Evolutionary conservation across 2,797 vertebrate genomes (phyloP), one percentile per base, ranked within the genome.

Genomic region (Lacerta agilis): DNA sequence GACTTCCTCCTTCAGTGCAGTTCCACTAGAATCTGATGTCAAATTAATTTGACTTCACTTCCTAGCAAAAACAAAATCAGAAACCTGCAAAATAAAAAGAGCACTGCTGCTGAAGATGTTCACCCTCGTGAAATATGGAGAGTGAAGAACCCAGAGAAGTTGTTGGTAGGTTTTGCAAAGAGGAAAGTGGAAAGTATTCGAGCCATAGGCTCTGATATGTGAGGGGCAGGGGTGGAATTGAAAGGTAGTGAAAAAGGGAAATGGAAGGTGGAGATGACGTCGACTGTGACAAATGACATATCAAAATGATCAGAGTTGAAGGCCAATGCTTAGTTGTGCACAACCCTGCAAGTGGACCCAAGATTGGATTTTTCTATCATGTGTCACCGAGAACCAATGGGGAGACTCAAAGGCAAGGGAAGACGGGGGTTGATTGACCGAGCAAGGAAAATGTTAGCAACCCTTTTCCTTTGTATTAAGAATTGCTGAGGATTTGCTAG

Each of bases 401-500:
- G 85, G 49, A 25, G 25, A 49, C 33, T 76, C 69, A 73, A 73
- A 84, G 67, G 67, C 43, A 36, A 67, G 27, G 15, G 64, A 82
- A 69, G 33, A n/a, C 29, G 13, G 67, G 25, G 20, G 61, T 64
- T 55, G 73, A 78, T 55, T 73, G 67, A 80, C n/a, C 15, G 33
- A 86, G 67, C 33, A 80, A 80, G 55, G n/a, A 66, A 73, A 88
- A 85, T 13, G 66, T 85, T 84, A 80, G 67, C 67, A 73, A 84
- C 38, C 73, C 5, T 94, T 95, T 87, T 86, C 64, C 78, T 92
- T 93, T 93, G 89, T 49, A 86, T 92, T 92, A 83, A 0, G 0
- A 89, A 90, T 90, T 76, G 18, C 81, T 91, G 88, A 93, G 91
- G 93, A 90, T n/a, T 87, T 82, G 38, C 92, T 67, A 83, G 82